A percentile compares a stretch with the other conserved stretches of the same genome.
phyloP scores from a whole-genome alignment of 2,797 vertebrate genomes.

The Apogon talboti region DNA sequence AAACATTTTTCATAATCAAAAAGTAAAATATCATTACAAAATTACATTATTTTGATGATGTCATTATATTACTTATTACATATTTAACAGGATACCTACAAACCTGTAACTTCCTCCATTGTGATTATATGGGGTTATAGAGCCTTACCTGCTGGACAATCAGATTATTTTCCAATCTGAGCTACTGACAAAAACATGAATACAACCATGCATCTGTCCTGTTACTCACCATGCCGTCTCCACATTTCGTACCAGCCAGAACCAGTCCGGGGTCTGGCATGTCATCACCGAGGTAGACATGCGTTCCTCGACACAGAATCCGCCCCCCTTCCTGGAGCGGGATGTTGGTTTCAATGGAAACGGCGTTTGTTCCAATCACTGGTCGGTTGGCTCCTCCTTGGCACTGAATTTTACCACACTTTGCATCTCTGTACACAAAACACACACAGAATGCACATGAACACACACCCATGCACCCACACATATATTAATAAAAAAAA shows the following conservation, averaged over 20 bases:
- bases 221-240: slow-evolving; percentile 89
- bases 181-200: not conserved
- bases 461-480: no score
- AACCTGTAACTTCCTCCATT: no score
- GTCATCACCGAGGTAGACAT: slow-evolving; percentile 96
- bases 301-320: slow-evolving; percentile 96
- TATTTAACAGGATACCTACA: no score
- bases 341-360: slow-evolving; percentile 99
- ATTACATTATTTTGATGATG: no score
- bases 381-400: slow-evolving; percentile 96
- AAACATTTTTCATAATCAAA: no score
- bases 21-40: no score
- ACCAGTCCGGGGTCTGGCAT: slow-evolving; percentile 98
- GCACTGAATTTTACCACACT: slow-evolving; percentile 98
- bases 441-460: slow-evolving; percentile 3
- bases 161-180: not conserved
- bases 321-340: slow-evolving; percentile 94
- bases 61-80: no score
- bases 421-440: slow-evolving; percentile 88
- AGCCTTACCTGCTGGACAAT: not conserved
- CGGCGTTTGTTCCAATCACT: slow-evolving; percentile 97
- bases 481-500: slow-evolving; percentile 5
- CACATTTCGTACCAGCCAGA: slow-evolving; percentile 96
- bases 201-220: not conserved
- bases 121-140: no score